Percentiles rank a stretch among this genome's conserved stretches.
These are phyloP conservation scores for Lepidonotus clava DNA, from an alignment of 2,888 invertebrate species.

Conservation along the genomic window DNA sequence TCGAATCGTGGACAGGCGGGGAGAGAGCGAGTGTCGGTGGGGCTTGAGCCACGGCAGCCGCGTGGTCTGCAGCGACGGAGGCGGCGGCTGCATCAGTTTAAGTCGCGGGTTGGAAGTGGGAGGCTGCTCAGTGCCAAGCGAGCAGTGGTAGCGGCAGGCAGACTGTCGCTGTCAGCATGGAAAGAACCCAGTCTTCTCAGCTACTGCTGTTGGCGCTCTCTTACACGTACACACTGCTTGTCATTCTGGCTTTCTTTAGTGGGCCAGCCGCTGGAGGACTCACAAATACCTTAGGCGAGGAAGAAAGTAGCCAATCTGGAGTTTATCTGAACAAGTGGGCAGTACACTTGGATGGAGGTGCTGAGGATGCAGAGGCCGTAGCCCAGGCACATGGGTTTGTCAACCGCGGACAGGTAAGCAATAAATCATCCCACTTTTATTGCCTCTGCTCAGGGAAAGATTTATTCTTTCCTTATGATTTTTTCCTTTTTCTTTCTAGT, in stretches of 20 bases:
- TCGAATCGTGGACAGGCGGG: slow-evolving; percentile 69
- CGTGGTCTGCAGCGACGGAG: background rate
- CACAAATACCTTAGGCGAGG: background rate
- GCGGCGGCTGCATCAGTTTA: background rate
- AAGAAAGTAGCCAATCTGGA: background rate
- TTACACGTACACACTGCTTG: background rate
- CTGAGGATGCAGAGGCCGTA: slow-evolving; percentile 70
- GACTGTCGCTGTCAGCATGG: slow-evolving; percentile 47
- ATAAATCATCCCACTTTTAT: background rate
- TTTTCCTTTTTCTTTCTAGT: no score
- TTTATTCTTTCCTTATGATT: no score
- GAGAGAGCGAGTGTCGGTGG: slow-evolving; percentile 66
- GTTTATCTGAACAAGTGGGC: slow-evolving; percentile 74
- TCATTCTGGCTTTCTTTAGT: background rate
- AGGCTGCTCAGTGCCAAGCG: slow-evolving; percentile 35
- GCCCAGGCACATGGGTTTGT: slow-evolving; percentile 75
- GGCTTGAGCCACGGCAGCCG: background rate
- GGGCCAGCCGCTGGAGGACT: background rate
- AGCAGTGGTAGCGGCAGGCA: slow-evolving; percentile 44
- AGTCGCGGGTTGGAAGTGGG: background rate
- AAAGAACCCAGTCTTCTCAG: slow-evolving; percentile 3
- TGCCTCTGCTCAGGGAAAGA: no score
- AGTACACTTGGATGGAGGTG: slow-evolving; percentile 74
- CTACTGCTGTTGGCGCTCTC: slow-evolving; percentile 18
- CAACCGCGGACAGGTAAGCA: slow-evolving; percentile 60